Base-by-base conservation (phyloP, 2,888 invertebrate species). In the Helobdella robusta region DNA sequence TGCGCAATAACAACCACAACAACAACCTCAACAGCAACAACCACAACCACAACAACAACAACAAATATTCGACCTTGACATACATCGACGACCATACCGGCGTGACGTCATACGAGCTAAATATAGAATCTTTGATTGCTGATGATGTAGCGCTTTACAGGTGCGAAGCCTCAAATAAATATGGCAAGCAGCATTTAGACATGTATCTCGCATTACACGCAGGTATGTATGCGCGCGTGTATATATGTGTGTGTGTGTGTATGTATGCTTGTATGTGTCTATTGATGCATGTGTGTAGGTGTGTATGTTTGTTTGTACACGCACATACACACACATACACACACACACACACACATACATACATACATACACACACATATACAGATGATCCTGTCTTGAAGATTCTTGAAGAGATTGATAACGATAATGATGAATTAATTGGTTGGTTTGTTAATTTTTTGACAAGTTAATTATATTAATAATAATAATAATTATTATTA, bases 261-360 rank as follows among this genome's bases (percentile, higher is more conserved):
- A 61, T 61, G 30, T 48, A 61, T 48, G 30, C 20, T 46, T n/a
- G n/a, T n/a, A n/a, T 40, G 11, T 15, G 44, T 40, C 11, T n/a
- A 11, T 40, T 15, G n/a, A 40, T 15, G n/a, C 11, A 40, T 61
- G 28, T 34, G 20, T 34, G 59, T 34, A 34, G 28, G 35, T 34
- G 20, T 59, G 35, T 34, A 25, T 59, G 20, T 34, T 15, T 59
- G 35, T 34, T 11, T 52, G 20, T 20, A 20, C 20, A 52, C n/a
- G 20, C 20, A 52, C 54, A 40, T 40, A 40, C 44, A 40, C 11
- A 40, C 44, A 40, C n/a, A 40, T n/a, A 40, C n/a, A 40, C 44
- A 40, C n/a, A 40, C 44, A 40, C n/a, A 40, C 44, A 40, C 44
- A 40, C n/a, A 40, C 44, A 40, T 40, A 40, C 44, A 40, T 40